Base-by-base conservation (phyloP, 1,140 invertebrate genomes). In the Mizuhopecten yessoensis region DNA sequence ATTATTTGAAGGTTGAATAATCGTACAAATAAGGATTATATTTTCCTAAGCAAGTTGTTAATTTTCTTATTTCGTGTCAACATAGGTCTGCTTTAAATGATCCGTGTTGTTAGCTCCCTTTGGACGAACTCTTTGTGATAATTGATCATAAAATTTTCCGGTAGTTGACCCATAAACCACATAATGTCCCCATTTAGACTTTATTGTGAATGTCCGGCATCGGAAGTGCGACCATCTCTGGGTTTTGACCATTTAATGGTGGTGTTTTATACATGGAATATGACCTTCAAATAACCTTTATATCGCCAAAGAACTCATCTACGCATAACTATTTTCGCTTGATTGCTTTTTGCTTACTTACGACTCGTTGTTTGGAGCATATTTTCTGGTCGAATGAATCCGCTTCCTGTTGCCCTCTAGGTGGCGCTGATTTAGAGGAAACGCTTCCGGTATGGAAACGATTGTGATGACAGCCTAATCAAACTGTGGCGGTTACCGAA, bases 371-470 rank as follows among this genome's bases (percentile, higher is more conserved):
- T 75, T 75, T 75, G 57, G 23, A 75, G n/a, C 23, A 75, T 75
- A 75, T 75, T 75, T 75, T 75, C 57, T 75, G n/a, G 57, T 75
- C 17, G 57, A 75, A 75, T 75, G n/a, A 75, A 29, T n/a, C n/a
- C 7, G 57, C n/a, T 75, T 75, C 57, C 57, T 75, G 57, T 75
- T 75, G 57, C 57, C n/a, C n/a, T 9, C 23, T 75, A 75, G 57
- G 57, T n/a, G 57, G 57, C 57, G 57, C 57, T 75, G 57, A 75
- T 75, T 75, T n/a, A 75, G 57, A n/a, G 57, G 57, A 75, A 75
- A 75, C 17, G 57, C 57, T 11, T 9, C 57, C 3, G 57, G n/a
- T 29, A 75, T 75, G 23, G 57, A 75, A 75, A 75, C 15, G 23
- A 75, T 75, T n/a, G 23, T n/a, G 57, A 29, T 75, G 57, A 75